A percentile compares a stretch with the other conserved stretches of the same genome.
Evolutionary conservation across 2,113 vertebrate species (phyloP).

Genomic region (Megaptera novaeangliae): DNA sequence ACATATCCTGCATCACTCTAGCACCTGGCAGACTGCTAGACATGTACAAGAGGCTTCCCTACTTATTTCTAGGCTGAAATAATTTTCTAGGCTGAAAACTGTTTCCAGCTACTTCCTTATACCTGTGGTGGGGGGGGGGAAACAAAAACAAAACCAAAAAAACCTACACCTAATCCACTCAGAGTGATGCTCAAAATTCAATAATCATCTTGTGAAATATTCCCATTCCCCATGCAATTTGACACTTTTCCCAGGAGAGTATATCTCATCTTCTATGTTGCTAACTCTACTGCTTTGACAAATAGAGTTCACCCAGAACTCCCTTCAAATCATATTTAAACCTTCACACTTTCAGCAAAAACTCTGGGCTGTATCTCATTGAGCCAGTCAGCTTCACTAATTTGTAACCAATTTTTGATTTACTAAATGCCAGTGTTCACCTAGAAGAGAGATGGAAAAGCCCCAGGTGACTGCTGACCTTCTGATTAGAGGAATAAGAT

Average conservation of each 20-base stretch:
- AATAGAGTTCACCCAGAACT: constrained; percentile 47
- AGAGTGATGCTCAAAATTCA: background rate
- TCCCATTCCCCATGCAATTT: background rate
- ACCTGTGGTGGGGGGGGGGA: background rate
- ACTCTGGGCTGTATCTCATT: constrained; percentile 53
- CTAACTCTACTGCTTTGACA: constrained; percentile 3
- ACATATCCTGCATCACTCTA: background rate
- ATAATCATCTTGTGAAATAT: constrained; percentile 13
- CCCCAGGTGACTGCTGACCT: constrained; percentile 75
- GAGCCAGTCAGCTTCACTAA: constrained; percentile 60
- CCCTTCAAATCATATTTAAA: constrained; percentile 72
- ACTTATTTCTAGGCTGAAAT: background rate
- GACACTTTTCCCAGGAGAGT: background rate
- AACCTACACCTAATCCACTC: background rate
- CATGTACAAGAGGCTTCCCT: background rate
- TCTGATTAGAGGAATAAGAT: constrained; percentile 64
- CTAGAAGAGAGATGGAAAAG: constrained; percentile 70
- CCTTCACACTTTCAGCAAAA: constrained; percentile 59
- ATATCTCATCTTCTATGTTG: background rate
- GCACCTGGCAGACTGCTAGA: background rate
- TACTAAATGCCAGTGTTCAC: constrained; percentile 75
- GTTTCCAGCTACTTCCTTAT: background rate
- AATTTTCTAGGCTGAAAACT: background rate
- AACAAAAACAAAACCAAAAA: background rate
- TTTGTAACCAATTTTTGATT: constrained; percentile 75